Evolutionary conservation across 2,113 vertebrate genomes (phyloP), one percentile per base, ranked within the genome.

Genomic region (Eclectus roratus): DNA sequence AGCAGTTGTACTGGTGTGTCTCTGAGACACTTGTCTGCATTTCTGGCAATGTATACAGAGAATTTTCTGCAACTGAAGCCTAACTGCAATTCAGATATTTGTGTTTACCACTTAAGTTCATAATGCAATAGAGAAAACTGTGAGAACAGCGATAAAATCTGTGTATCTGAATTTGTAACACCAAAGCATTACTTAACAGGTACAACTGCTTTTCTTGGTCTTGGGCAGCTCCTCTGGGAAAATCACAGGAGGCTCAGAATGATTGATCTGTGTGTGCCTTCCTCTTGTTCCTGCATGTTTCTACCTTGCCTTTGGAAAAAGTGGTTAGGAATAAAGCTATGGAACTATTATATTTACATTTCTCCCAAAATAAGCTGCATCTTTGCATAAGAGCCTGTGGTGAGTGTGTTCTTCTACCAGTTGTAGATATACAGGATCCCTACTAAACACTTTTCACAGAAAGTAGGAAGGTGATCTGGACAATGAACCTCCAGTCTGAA

Each of bases 1-100:
- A n/a, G 37, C 0, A 0, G 41, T 37, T 82, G 10, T 19, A 76
- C 52, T 50, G 13, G 8, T n/a, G 31, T 18, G 28, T 33, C 56
- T 81, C 7, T 63, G 65, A 85, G 37, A 21, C 35, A 13, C 27
- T 73, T 69, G 31, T 70, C 64, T 80, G 43, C 41, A 35, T 82
- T 94, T 82, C 44, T 85, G 49, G 44, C 19, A 56, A 80, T 1
- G 5, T 12, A 61, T 12, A 65, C 11, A 44, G 9, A 85, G 21
- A 76, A 82, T 61, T 70, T 52, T 80, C 74, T 70, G 17, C 43
- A 85, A 44, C 9, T 58, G 66, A 80, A 89, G 16, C 39, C 27
- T 29, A 92, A 69, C 19, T 46, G 6, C n/a, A 61, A 80, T 88
- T 72, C 43, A 72, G 3, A 2, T 76, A 25, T 47, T 72, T 85